Percentiles rank a stretch among this genome's conserved stretches.
Conservation (phyloP, 2,888 invertebrate genomes). For the Oscheius sp. region DNA sequence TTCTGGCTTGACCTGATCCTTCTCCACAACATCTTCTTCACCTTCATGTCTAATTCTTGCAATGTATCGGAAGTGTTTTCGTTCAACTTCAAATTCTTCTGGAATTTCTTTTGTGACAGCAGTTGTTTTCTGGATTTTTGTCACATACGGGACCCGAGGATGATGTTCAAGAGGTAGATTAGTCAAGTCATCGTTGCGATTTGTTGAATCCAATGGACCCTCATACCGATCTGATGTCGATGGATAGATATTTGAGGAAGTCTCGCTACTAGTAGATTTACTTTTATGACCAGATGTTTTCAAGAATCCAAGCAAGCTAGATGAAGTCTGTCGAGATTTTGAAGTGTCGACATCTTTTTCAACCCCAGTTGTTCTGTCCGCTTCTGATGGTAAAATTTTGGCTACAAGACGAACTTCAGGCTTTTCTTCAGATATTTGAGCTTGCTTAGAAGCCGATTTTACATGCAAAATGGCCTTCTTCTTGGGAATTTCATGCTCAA, state of each 20-base stretch:
- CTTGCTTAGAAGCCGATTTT: neutral
- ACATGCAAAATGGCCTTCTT: constrained; percentile 25
- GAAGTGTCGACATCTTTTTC: neutral
- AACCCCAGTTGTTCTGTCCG: constrained; percentile 14
- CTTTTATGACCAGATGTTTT: constrained; percentile 10
- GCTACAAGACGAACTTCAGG: constrained; percentile 45
- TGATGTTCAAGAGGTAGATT: constrained; percentile 25
- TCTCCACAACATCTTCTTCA: constrained; percentile 44
- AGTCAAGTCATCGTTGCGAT: constrained; percentile 17
- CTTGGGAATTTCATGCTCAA: constrained; percentile 9
- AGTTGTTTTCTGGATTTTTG: neutral
- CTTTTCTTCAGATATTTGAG: neutral
- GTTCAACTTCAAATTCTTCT: constrained; percentile 6
- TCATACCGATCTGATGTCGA: constrained; percentile 13
- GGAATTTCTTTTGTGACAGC: neutral
- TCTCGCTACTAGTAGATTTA: neutral
- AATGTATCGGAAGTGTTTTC: constrained; percentile 37
- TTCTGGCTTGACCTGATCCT: constrained; percentile 33
- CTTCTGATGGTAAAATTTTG: constrained; percentile 34
- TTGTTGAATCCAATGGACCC: constrained; percentile 24
- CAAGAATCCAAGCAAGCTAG: constrained; percentile 24
- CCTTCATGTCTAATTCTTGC: constrained; percentile 43
- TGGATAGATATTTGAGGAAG: neutral
- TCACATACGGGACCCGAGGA: neutral
- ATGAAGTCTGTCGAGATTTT: neutral